phyloP scores from a whole-genome alignment of 2,888 invertebrate genomes.

The Tinea pellionella region DNA sequence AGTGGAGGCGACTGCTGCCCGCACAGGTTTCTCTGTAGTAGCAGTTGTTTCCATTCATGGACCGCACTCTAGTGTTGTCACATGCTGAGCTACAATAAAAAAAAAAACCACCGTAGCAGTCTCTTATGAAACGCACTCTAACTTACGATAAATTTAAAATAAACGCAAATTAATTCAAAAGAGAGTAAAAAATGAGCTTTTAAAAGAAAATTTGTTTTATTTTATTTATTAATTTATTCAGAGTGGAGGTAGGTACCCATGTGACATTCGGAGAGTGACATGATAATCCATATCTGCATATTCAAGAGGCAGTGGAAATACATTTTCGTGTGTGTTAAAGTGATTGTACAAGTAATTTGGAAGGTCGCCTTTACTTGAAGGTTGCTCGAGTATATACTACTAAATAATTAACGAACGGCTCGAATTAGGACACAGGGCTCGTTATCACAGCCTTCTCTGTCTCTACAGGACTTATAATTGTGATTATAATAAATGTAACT shows the following conservation, averaged over 20 bases:
- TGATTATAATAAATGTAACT: slow-evolving; percentile 35
- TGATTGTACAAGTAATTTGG: slow-evolving; percentile 29
- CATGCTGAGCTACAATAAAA: too few species aligned
- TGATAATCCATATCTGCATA: slow-evolving; percentile 8
- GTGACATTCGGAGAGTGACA: slow-evolving; percentile 4
- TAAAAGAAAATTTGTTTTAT: neutral
- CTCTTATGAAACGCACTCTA: too few species aligned
- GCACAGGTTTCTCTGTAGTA: too few species aligned
- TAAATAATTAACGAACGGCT: slow-evolving; percentile 46
- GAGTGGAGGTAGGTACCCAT: neutral
- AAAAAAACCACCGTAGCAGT: too few species aligned
- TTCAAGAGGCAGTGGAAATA: slow-evolving; percentile 1
- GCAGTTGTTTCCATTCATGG: too few species aligned
- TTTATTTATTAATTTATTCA: neutral
- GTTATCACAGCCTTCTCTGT: slow-evolving; percentile 24
- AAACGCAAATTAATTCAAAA: too few species aligned
- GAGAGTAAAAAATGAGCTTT: too few species aligned
- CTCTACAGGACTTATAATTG: slow-evolving; percentile 29
- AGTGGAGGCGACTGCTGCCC: too few species aligned
- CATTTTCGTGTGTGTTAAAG: neutral
- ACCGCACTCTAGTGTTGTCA: too few species aligned
- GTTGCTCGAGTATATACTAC: slow-evolving; percentile 35
- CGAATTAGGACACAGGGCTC: slow-evolving; percentile 28
- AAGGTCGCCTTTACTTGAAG: slow-evolving; percentile 19
- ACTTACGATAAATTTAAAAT: too few species aligned